A percentile compares a stretch with the other conserved stretches of the same genome.
Conservation (phyloP, 2,113 vertebrate genomes). For the Scomber japonicus region DNA sequence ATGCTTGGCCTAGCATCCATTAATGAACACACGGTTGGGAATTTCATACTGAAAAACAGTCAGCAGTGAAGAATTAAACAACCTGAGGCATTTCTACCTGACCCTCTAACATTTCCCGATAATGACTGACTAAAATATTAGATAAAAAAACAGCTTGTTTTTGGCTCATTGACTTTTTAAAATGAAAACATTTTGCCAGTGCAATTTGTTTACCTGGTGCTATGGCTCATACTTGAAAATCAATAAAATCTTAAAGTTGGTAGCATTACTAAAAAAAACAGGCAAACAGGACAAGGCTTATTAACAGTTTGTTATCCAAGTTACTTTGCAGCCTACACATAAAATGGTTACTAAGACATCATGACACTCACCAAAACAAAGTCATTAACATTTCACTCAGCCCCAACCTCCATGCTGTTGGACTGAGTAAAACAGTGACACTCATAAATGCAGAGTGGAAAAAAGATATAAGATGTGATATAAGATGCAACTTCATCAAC, state of each 20-base stretch:
- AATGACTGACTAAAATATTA: constrained; percentile 10
- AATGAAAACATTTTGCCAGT: background rate
- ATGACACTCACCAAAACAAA: background rate
- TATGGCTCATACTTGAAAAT: constrained; percentile 35
- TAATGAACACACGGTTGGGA: background rate
- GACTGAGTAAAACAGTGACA: background rate
- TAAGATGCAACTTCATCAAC: background rate
- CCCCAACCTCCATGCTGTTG: background rate
- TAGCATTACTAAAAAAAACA: background rate
- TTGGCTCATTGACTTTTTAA: constrained; percentile 37
- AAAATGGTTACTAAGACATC: background rate
- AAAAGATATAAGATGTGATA: background rate
- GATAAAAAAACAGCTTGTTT: background rate
- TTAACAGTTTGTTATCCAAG: constrained; percentile 11
- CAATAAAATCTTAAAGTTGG: constrained; percentile 18
- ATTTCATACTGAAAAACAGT: constrained; percentile 10
- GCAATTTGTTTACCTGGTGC: background rate
- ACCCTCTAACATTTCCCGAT: background rate
- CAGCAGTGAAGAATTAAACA: constrained; percentile 30
- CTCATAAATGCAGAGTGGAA: constrained; percentile 1
- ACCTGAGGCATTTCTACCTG: constrained; percentile 12
- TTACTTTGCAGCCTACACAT: background rate
- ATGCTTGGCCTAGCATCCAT: constrained; percentile 18
- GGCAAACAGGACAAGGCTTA: constrained; percentile 16
- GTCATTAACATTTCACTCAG: background rate